Conservation (phyloP, 2,797 vertebrate species). For the Darevskia nairensis region DNA sequence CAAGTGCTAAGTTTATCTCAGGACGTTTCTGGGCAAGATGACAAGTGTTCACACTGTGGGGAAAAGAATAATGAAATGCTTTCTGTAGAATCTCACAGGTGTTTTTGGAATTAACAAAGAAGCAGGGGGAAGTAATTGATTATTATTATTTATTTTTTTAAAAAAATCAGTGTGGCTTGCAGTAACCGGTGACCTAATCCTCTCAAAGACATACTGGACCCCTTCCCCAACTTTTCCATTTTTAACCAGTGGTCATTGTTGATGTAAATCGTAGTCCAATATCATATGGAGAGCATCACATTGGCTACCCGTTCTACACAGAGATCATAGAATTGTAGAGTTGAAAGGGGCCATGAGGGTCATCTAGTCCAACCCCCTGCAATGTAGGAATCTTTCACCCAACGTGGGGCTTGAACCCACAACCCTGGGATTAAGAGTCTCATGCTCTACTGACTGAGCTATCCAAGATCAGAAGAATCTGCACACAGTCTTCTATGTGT, state of each 20-base stretch:
- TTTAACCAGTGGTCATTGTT: background rate
- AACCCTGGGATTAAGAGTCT: too few species aligned
- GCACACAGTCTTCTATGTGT: too few species aligned
- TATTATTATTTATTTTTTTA: background rate
- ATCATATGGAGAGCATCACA: too few species aligned
- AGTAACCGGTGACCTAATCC: background rate
- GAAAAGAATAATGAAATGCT: background rate
- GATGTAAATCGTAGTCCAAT: too few species aligned
- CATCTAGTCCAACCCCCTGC: too few species aligned
- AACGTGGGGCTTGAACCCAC: too few species aligned
- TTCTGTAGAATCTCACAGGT: background rate
- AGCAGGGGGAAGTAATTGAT: background rate
- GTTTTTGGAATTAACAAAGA: background rate
- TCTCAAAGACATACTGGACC: background rate
- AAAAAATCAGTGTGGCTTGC: background rate
- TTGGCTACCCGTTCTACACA: too few species aligned
- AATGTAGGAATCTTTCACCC: too few species aligned
- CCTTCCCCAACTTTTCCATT: background rate
- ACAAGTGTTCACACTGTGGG: background rate
- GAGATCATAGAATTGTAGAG: too few species aligned
- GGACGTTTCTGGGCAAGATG: conserved; percentile 5
- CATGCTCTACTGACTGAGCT: too few species aligned
- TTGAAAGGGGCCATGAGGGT: too few species aligned
- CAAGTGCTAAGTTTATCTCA: background rate
- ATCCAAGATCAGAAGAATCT: too few species aligned